Evolutionary conservation across 2,797 vertebrate species (phyloP).

Genomic region (Spondyliosoma cantharus): DNA sequence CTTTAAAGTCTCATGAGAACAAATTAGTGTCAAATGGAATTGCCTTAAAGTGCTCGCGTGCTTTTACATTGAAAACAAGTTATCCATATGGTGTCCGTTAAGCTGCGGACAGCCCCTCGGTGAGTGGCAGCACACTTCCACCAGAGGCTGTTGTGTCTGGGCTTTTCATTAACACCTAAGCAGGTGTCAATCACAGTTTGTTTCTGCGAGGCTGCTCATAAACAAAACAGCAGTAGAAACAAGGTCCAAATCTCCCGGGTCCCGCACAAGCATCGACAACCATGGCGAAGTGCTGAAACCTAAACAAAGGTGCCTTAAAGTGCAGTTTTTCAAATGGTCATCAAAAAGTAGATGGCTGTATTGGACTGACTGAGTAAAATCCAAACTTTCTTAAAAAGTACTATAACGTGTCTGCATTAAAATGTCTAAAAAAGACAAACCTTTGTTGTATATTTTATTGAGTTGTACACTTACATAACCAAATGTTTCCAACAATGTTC

Average conservation of each 20-base stretch:
- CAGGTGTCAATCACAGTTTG: conserved; percentile 77
- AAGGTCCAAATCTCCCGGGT: conserved; percentile 39
- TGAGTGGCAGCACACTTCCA: conserved; percentile 63
- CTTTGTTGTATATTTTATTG: too few relatives aligned
- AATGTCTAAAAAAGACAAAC: neutral
- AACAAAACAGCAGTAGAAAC: conserved; percentile 68
- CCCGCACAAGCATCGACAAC: neutral
- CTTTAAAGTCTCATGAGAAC: conserved; percentile 31
- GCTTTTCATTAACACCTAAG: conserved; percentile 82
- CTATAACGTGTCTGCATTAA: neutral
- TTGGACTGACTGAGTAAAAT: neutral
- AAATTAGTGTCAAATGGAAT: conserved; percentile 39
- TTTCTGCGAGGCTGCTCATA: conserved; percentile 63
- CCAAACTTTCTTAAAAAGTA: neutral
- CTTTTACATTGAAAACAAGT: conserved; percentile 26
- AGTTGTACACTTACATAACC: too few relatives aligned
- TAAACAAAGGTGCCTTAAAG: conserved; percentile 25
- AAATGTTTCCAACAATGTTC: too few relatives aligned
- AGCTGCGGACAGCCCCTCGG: conserved; percentile 26
- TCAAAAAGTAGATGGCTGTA: conserved; percentile 10
- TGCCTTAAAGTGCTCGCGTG: conserved; percentile 4
- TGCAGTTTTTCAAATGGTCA: conserved; percentile 10
- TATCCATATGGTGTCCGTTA: conserved; percentile 41
- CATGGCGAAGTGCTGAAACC: conserved; percentile 7
- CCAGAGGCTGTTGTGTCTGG: conserved; percentile 63